A percentile compares a stretch with the other conserved stretches of the same genome.
phyloP scores from a whole-genome alignment of 2,888 invertebrate species.

The Lordiphosa fenestrarum region DNA sequence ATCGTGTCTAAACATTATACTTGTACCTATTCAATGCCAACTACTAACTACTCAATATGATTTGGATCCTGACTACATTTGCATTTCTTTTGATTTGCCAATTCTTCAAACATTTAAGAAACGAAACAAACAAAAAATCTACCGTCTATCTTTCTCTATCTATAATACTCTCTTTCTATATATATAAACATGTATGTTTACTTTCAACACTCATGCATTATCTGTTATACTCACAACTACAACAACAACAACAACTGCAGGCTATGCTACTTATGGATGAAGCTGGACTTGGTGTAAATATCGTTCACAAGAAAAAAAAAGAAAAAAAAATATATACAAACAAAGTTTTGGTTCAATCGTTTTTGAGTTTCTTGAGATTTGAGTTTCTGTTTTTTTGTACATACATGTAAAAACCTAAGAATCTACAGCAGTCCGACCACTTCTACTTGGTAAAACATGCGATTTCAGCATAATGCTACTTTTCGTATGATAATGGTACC shows the following conservation, averaged over 20 bases:
- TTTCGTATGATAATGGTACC: no score
- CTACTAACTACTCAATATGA: no score
- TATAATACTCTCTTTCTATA: constrained; percentile 20
- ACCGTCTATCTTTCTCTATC: constrained; percentile 19
- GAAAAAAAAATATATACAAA: constrained; percentile 17
- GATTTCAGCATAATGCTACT: no score
- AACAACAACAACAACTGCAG: constrained; percentile 81
- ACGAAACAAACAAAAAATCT: background rate
- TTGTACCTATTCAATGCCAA: no score
- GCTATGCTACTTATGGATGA: constrained; percentile 96
- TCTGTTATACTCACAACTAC: constrained; percentile 57
- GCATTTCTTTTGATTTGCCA: constrained; percentile 15
- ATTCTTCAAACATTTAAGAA: constrained; percentile 1
- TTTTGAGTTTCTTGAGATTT: constrained; percentile 10
- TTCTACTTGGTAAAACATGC: no score
- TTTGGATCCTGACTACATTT: background rate
- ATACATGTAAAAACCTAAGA: background rate
- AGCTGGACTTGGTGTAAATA: constrained; percentile 94
- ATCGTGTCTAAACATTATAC: constrained; percentile 1
- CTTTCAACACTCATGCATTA: constrained; percentile 28
- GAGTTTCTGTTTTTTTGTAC: constrained; percentile 4
- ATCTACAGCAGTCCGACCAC: background rate
- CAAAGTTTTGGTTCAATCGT: constrained; percentile 28
- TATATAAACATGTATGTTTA: constrained; percentile 7
- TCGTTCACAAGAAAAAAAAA: constrained; percentile 76